A percentile compares a stretch with the other conserved stretches of the same genome.
Evolutionary conservation across 2,797 vertebrate genomes (phyloP).

Genomic region (Rhinichthys osculus): DNA sequence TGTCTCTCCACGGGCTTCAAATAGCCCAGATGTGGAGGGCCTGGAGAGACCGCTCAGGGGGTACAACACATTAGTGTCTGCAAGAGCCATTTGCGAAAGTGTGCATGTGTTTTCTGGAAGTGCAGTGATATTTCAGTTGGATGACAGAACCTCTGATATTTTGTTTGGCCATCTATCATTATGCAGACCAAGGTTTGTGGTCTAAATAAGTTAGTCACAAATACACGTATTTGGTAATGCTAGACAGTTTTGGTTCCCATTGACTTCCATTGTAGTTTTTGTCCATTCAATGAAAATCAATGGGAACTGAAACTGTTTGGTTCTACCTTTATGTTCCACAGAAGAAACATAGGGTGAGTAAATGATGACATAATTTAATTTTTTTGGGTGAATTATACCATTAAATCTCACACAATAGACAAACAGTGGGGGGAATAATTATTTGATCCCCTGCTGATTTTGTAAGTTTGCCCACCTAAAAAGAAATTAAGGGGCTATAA

Average conservation of each 20-base stretch:
- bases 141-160: conserved; percentile 3
- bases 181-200: not conserved
- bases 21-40: conserved; percentile 77
- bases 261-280: not conserved
- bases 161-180: conserved; percentile 9
- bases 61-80: conserved; percentile 63
- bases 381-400: not conserved
- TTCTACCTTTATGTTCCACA: not conserved
- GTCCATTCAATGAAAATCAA: not conserved
- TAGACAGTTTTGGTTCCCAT: not conserved
- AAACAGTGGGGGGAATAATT: not conserved
- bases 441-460: too few species aligned
- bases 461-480: too few species aligned
- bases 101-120: conserved; percentile 38
- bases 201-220: not conserved
- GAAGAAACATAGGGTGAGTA: not conserved
- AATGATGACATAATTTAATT: not conserved
- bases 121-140: conserved; percentile 32
- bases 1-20: conserved; percentile 78
- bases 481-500: too few species aligned
- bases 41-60: conserved; percentile 66
- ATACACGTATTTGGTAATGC: not conserved
- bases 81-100: conserved; percentile 34
- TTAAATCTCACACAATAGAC: not conserved
- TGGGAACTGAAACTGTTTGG: not conserved